A percentile compares a stretch with the other conserved stretches of the same genome.
Conservation (phyloP, 1,140 invertebrate genomes). For the Caenorhabditis elegans region WBcel235 BX284603.4:5629501-5630000, state of each 20-base stretch:
- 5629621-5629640: not conserved
- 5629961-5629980: too few species aligned
- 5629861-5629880: too few species aligned
- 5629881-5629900: too few species aligned
- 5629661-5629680: slow-evolving; percentile 14
- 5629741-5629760: not conserved
- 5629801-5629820: not conserved
- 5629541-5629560: not conserved
- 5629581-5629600: not conserved
- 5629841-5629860: slow-evolving; percentile 12
- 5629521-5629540: not conserved
- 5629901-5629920: too few species aligned
- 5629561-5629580: not conserved
- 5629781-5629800: not conserved
- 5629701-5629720: not conserved
- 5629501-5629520: not conserved
- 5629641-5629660: not conserved
- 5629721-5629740: not conserved
- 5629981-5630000: too few species aligned
- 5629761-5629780: not conserved
- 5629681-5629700: not conserved
- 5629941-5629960: too few species aligned
- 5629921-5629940: too few species aligned
- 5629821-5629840: not conserved
- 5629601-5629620: not conserved